Evolutionary conservation across 2,888 invertebrate genomes (phyloP).

Genomic region (Peribatodes rhomboidaria): DNA sequence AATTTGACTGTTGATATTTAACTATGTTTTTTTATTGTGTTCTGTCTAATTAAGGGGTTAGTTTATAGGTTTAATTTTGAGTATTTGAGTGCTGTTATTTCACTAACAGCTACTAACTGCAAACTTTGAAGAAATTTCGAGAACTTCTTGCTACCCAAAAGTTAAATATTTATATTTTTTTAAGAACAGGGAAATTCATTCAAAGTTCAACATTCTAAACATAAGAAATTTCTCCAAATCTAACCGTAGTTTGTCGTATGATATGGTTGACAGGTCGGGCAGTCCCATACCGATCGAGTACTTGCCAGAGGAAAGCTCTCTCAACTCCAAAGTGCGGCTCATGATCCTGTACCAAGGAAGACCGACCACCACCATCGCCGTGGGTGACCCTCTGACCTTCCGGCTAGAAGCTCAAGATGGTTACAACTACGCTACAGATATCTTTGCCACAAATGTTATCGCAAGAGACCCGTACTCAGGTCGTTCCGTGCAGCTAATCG

Average conservation of each 20-base stretch:
- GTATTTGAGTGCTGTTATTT: conserved; percentile 81
- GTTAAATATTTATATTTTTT: background rate
- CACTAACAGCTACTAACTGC: conserved; percentile 86
- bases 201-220: conserved; percentile 65
- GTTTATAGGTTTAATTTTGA: conserved; percentile 56
- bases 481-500: conserved; percentile 95
- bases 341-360: conserved; percentile 95
- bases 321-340: conserved; percentile 95
- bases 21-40: conserved; percentile 40
- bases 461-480: conserved; percentile 97
- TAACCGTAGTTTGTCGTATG: conserved; percentile 81
- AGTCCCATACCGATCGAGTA: conserved; percentile 97
- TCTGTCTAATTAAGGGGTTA: conserved; percentile 45
- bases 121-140: conserved; percentile 77
- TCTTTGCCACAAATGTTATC: conserved; percentile 97
- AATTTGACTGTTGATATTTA: conserved; percentile 50
- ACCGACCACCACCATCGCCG: conserved; percentile 97
- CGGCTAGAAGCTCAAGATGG: conserved; percentile 95
- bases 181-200: conserved; percentile 61
- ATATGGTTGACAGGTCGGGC: conserved; percentile 90
- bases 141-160: background rate
- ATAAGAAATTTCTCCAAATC: conserved; percentile 62
- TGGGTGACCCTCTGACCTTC: conserved; percentile 96
- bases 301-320: conserved; percentile 95
- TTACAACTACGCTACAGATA: conserved; percentile 94